A percentile compares a stretch with the other conserved stretches of the same genome.
Conservation (phyloP, 1,140 invertebrate species). For the Drosophila dunni region DNA sequence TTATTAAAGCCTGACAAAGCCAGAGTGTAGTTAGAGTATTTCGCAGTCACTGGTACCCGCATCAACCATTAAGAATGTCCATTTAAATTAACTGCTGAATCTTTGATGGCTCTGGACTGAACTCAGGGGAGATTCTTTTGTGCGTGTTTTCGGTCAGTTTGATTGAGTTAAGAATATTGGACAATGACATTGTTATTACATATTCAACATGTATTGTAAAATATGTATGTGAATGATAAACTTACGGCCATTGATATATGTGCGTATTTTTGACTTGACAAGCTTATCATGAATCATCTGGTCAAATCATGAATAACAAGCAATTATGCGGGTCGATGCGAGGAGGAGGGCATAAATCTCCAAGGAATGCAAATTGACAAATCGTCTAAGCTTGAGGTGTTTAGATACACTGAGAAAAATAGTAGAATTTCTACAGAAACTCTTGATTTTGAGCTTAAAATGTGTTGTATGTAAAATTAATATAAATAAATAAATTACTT, state of each 20-base stretch:
- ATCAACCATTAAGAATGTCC: conserved; percentile 43
- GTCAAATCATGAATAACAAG: conserved; percentile 73
- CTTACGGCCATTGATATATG: conserved; percentile 27
- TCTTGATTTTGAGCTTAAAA: too few species aligned
- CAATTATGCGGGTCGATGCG: conserved; percentile 68
- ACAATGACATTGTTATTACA: conserved; percentile 3
- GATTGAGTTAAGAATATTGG: conserved; percentile 26
- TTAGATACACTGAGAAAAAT: background rate
- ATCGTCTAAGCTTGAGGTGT: conserved; percentile 12
- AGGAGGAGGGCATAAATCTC: conserved; percentile 9
- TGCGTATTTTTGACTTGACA: conserved; percentile 35
- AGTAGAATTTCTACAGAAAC: too few species aligned
- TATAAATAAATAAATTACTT: too few species aligned
- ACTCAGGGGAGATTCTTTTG: conserved; percentile 25
- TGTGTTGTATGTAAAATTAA: too few species aligned
- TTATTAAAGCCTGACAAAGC: too few species aligned
- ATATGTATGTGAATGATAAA: background rate
- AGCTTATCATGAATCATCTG: conserved; percentile 57
- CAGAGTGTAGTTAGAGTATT: background rate
- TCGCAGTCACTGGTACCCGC: background rate
- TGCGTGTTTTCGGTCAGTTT: background rate
- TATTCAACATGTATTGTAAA: background rate
- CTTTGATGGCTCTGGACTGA: conserved; percentile 17
- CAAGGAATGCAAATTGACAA: conserved; percentile 44
- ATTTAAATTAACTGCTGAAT: conserved; percentile 53